Percentiles rank a stretch among this genome's conserved stretches.
Conservation (phyloP, 2,113 vertebrate genomes). For the Pitta sordida region DNA sequence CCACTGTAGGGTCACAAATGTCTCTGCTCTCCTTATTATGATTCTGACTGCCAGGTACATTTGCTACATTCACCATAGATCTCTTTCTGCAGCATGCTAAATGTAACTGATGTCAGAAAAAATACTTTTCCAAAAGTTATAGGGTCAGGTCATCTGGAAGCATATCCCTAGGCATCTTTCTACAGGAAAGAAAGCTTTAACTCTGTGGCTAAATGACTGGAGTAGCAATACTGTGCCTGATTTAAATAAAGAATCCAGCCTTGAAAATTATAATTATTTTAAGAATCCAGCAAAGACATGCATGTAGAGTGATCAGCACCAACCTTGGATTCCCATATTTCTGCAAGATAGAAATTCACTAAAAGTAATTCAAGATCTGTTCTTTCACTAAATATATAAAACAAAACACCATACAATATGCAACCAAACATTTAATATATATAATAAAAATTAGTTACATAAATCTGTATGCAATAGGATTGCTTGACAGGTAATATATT, state of each 20-base stretch:
- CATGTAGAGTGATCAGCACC: not conserved
- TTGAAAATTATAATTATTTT: not conserved
- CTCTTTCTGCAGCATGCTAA: not conserved
- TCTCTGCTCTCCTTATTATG: not conserved
- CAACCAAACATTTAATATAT: not conserved
- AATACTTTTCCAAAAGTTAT: not conserved
- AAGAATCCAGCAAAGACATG: not conserved
- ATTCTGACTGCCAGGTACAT: not conserved
- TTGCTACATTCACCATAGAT: not conserved
- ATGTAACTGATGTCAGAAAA: not conserved
- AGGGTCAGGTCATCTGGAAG: not conserved
- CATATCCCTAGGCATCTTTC: not conserved
- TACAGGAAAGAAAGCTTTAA: not conserved
- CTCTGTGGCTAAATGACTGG: not conserved
- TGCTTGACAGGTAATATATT: not conserved
- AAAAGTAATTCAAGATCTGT: not conserved
- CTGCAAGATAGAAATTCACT: not conserved
- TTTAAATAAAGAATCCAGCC: not conserved
- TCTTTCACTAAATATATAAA: not conserved
- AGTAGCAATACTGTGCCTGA: not conserved
- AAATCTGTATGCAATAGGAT: not conserved
- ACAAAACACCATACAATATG: not conserved
- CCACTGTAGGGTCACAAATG: not conserved
- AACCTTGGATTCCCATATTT: not conserved
- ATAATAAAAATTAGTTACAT: not conserved